A percentile compares a stretch with the other conserved stretches of the same genome.
Evolutionary conservation across 2,888 invertebrate genomes (phyloP).

Genomic region (Morpho helenor): DNA sequence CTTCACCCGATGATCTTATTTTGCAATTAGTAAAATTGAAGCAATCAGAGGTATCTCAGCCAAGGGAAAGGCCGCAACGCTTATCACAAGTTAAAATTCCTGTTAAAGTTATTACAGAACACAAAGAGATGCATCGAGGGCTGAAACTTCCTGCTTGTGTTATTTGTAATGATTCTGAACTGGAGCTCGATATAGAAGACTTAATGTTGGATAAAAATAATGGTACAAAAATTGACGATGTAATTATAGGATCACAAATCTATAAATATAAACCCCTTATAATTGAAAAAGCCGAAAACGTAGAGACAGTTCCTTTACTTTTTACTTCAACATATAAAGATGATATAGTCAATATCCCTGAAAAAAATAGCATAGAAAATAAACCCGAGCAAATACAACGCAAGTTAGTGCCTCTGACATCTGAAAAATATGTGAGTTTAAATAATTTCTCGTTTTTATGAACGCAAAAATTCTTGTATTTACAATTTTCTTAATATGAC

Average conservation of each 20-base stretch:
- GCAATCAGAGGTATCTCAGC: conserved; percentile 26
- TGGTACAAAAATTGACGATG: conserved; percentile 30
- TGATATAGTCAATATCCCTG: conserved; percentile 2
- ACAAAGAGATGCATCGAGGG: conserved; percentile 22
- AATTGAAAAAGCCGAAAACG: conserved; percentile 25
- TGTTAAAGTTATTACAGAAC: conserved; percentile 14
- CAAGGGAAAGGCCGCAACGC: conserved; percentile 13
- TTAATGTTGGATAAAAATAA: conserved; percentile 25
- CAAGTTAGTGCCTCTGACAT: conserved; percentile 2
- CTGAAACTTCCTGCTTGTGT: conserved; percentile 25
- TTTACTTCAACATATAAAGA: conserved; percentile 36
- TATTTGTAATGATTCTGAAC: conserved; percentile 37
- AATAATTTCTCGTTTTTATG: too few relatives aligned
- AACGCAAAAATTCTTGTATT: too few relatives aligned
- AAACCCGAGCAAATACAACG: conserved; percentile 18
- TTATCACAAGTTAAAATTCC: conserved; percentile 27
- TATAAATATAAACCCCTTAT: conserved; percentile 36
- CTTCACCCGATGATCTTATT: conserved; percentile 38
- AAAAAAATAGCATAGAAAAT: not conserved
- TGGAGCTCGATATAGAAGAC: conserved; percentile 37
- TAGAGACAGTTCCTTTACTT: conserved; percentile 32
- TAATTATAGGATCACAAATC: conserved; percentile 50
- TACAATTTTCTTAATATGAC: too few relatives aligned
- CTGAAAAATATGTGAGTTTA: conserved; percentile 20
- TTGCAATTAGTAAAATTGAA: conserved; percentile 39